Evolutionary conservation across 2,888 invertebrate species (phyloP).

Genomic region (Nematopogon swammerdamellus): DNA sequence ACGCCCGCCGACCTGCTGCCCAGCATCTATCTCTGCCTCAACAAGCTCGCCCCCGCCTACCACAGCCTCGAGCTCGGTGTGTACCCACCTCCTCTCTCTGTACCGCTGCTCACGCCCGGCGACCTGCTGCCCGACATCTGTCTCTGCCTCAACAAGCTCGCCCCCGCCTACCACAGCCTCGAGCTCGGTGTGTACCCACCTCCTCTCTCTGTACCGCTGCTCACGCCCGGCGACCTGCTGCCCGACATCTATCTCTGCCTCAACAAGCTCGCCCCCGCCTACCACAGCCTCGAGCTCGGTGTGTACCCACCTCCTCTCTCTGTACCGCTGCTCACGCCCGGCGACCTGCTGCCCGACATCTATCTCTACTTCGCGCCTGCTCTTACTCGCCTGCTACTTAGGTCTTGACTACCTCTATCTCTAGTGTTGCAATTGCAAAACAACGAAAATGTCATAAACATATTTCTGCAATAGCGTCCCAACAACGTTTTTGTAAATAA

Average conservation of each 20-base stretch:
- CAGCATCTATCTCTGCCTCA: slow-evolving; percentile 92
- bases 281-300: slow-evolving; percentile 69
- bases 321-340: slow-evolving; percentile 81
- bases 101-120: slow-evolving; percentile 82
- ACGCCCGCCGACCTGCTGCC: slow-evolving; percentile 88
- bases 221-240: slow-evolving; percentile 87
- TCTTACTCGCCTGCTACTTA: slow-evolving; percentile 93
- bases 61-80: slow-evolving; percentile 65
- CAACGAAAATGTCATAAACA: no score
- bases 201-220: slow-evolving; percentile 83
- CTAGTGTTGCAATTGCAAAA: no score
- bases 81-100: no score
- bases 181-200: slow-evolving; percentile 61
- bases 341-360: slow-evolving; percentile 86
- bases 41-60: slow-evolving; percentile 93
- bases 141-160: slow-evolving; percentile 92
- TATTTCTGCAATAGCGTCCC: no score
- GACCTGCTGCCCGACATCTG: slow-evolving; percentile 90
- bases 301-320: no score
- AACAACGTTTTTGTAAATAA: no score
- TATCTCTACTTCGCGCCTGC: slow-evolving; percentile 94
- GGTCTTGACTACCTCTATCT: no score
- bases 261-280: slow-evolving; percentile 95
- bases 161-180: slow-evolving; percentile 83
- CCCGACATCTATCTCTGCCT: slow-evolving; percentile 91